phyloP scores from a whole-genome alignment of 2,888 invertebrate species.

The Catocala fraxini region DNA sequence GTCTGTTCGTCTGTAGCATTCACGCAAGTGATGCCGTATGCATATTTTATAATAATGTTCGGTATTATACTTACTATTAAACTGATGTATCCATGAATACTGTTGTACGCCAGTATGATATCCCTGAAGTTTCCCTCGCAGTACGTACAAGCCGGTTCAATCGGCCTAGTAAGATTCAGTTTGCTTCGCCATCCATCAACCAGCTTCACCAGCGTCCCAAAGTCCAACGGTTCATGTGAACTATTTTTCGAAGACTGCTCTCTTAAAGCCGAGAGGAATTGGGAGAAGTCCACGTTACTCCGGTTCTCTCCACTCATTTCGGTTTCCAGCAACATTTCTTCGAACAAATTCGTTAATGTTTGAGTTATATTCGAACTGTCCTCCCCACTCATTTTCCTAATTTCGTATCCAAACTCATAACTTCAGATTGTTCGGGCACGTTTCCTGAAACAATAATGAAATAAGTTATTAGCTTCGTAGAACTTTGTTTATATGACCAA shows the following conservation, averaged over 20 bases:
- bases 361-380: constrained; percentile 76
- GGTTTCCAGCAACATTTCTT: constrained; percentile 75
- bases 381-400: constrained; percentile 66
- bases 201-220: constrained; percentile 74
- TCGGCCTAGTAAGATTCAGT: constrained; percentile 71
- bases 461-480: not conserved
- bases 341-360: constrained; percentile 75
- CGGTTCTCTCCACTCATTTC: constrained; percentile 69
- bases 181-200: constrained; percentile 74
- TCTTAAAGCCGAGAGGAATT: constrained; percentile 71
- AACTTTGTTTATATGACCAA: not conserved
- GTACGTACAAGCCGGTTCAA: constrained; percentile 79
- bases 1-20: no score
- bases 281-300: constrained; percentile 69
- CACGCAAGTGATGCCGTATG: no score
- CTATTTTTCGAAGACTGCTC: constrained; percentile 68
- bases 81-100: constrained; percentile 94
- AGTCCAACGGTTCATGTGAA: constrained; percentile 72
- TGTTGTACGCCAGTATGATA: constrained; percentile 89
- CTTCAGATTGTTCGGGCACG: constrained; percentile 15
- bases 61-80: constrained; percentile 89
- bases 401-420: constrained; percentile 27
- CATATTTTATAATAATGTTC: no score
- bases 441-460: constrained; percentile 52
- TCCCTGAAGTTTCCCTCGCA: constrained; percentile 89